A percentile compares a stretch with the other conserved stretches of the same genome.
phyloP scores from a whole-genome alignment of 1,140 invertebrate species.

The Ceratosolen fusciceps region DNA sequence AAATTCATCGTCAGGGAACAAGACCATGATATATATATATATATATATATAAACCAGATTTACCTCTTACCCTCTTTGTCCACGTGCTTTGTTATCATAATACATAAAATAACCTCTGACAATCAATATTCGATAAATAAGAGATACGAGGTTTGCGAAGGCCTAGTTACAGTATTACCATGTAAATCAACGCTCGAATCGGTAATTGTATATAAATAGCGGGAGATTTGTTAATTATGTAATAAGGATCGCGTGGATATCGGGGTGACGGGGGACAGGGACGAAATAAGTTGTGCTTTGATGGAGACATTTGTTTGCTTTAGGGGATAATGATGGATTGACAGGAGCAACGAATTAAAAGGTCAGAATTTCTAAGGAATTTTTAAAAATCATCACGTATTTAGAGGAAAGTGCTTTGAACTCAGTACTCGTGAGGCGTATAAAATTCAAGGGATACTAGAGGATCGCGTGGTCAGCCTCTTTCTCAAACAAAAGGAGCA shows the following conservation, averaged over 20 bases:
- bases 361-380: neutral
- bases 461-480: neutral
- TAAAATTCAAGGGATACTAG: neutral
- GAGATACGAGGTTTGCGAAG: too few species aligned
- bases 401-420: neutral
- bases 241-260: too few species aligned
- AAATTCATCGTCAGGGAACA: conserved; percentile 19
- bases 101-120: neutral
- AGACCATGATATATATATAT: neutral
- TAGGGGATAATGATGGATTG: too few species aligned
- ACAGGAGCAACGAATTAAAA: too few species aligned
- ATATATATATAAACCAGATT: neutral
- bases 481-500: neutral
- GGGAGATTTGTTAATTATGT: too few species aligned
- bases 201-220: too few species aligned
- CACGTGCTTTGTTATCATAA: neutral
- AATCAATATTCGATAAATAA: too few species aligned
- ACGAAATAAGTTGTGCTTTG: too few species aligned
- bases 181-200: too few species aligned
- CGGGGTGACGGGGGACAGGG: too few species aligned
- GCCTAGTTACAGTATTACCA: too few species aligned
- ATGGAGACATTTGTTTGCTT: too few species aligned
- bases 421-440: neutral
- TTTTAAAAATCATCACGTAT: neutral
- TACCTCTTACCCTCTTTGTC: neutral